Evolutionary conservation across 2,113 vertebrate genomes (phyloP).

Genomic region (Labeo rohita): DNA sequence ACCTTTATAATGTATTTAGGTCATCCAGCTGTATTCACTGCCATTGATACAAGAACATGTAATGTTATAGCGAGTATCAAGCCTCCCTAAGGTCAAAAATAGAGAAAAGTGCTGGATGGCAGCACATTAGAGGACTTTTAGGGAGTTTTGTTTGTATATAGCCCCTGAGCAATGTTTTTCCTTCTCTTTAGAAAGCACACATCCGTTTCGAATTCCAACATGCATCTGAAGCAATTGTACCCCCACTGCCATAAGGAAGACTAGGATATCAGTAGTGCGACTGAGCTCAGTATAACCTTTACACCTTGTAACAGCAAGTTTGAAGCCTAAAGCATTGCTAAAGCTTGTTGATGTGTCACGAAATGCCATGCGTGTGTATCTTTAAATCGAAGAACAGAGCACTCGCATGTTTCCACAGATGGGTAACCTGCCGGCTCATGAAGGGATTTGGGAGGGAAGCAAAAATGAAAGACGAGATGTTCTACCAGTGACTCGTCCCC

Average conservation of each 20-base stretch:
- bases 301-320: not conserved
- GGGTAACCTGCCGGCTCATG: constrained; percentile 19
- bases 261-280: not conserved
- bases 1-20: constrained; percentile 18
- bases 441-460: constrained; percentile 32
- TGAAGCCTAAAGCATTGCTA: constrained; percentile 8
- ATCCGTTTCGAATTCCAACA: constrained; percentile 7
- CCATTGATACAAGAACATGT: not conserved
- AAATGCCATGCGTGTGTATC: not conserved
- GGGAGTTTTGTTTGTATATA: constrained; percentile 9
- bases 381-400: constrained; percentile 35
- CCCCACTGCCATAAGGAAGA: constrained; percentile 9
- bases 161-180: constrained; percentile 11
- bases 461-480: constrained; percentile 56
- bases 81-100: constrained; percentile 1
- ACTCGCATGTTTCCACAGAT: constrained; percentile 43
- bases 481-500: constrained; percentile 55
- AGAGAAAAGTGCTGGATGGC: not conserved
- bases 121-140: not conserved
- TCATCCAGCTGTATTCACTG: constrained; percentile 1
- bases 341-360: not conserved
- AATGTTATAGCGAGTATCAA: not conserved
- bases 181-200: constrained; percentile 11
- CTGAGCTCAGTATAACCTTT: not conserved
- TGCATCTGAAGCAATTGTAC: not conserved